phyloP scores from a whole-genome alignment of 2,888 invertebrate genomes.

The Bugula neritina region DNA sequence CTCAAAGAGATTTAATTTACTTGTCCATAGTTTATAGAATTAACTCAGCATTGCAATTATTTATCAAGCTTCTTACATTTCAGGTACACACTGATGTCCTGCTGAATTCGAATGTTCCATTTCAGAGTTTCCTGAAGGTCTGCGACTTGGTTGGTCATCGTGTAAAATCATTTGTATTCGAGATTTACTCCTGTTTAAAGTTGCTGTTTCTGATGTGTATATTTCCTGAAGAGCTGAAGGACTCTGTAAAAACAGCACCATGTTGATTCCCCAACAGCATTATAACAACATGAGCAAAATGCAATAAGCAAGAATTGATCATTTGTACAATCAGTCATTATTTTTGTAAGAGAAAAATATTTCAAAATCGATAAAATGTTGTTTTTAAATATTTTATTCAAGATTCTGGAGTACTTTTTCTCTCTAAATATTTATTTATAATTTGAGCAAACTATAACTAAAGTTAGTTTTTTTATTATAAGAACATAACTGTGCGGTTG shows the following conservation, averaged over 20 bases:
- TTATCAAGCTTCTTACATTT: neutral
- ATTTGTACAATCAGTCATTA: too few relatives aligned
- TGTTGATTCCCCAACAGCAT: too few relatives aligned
- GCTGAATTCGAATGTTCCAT: neutral
- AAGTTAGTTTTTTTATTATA: too few relatives aligned
- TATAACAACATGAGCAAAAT: too few relatives aligned
- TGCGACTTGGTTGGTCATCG: neutral
- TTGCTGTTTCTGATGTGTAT: constrained; percentile 1
- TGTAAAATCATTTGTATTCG: constrained; percentile 4
- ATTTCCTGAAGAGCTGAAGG: constrained; percentile 11
- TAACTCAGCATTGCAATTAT: too few relatives aligned
- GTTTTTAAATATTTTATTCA: neutral
- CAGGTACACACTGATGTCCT: neutral
- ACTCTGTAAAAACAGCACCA: constrained; percentile 6
- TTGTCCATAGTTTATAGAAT: too few relatives aligned
- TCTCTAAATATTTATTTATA: too few relatives aligned
- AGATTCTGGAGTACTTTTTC: neutral
- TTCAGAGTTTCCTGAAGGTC: neutral
- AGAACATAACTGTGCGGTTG: too few relatives aligned
- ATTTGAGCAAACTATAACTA: too few relatives aligned
- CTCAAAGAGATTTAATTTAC: too few relatives aligned
- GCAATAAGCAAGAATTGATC: too few relatives aligned
- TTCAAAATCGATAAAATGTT: neutral
- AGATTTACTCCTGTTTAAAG: constrained; percentile 11
- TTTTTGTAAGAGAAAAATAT: neutral